A percentile compares a stretch with the other conserved stretches of the same genome.
These are phyloP conservation scores for Atractosteus spatula DNA, from an alignment of 2,113 vertebrate genomes.

Conservation along the genomic window DNA sequence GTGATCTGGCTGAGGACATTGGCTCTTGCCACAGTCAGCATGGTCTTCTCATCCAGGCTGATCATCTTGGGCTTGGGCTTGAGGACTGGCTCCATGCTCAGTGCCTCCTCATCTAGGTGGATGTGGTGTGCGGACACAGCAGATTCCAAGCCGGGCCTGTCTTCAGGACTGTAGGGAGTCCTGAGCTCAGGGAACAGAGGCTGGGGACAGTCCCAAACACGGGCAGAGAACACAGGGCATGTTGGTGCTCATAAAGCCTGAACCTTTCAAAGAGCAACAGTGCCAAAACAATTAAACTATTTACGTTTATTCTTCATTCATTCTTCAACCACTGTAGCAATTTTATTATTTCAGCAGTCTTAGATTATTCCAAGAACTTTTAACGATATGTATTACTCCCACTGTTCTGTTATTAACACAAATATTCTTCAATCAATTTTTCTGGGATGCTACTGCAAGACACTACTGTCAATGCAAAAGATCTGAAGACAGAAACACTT, in stretches of 20 bases:
- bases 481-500: not conserved
- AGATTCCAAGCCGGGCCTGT: not conserved
- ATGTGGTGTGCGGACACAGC: constrained; percentile 31
- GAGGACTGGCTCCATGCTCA: constrained; percentile 68
- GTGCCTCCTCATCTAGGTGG: constrained; percentile 55
- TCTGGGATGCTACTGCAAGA: too few species aligned
- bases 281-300: too few species aligned
- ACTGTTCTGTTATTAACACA: too few species aligned
- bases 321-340: too few species aligned
- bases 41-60: constrained; percentile 67
- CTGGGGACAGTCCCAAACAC: constrained; percentile 36
- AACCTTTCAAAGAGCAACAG: too few species aligned
- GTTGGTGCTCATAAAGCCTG: too few species aligned
- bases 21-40: constrained; percentile 65
- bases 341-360: too few species aligned
- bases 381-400: too few species aligned
- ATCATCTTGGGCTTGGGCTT: constrained; percentile 64
- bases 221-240: too few species aligned
- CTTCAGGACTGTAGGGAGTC: not conserved
- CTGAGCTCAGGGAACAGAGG: not conserved
- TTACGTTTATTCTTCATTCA: too few species aligned
- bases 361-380: too few species aligned
- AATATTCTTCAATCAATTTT: too few species aligned
- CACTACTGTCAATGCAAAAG: not conserved
- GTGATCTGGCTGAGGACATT: constrained; percentile 75